Base-by-base conservation (phyloP, 1,140 invertebrate species). In the Bombus confusus region DNA sequence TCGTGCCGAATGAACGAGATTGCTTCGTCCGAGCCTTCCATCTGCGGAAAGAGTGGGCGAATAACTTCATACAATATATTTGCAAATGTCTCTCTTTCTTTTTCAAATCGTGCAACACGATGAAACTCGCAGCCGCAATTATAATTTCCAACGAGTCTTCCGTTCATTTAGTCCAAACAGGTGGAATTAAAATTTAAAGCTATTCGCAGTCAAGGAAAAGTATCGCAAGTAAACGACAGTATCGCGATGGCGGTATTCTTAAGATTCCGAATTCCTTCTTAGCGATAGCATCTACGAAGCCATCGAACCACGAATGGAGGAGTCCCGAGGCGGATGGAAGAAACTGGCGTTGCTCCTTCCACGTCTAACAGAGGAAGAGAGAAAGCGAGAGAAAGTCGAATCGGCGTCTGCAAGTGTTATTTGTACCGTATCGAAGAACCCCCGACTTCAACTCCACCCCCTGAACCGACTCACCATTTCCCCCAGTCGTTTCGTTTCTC, bases 401-500 rank as follows among this genome's bases (percentile, higher is more conserved):
- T 82, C 86, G 76, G 81, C 77, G 88, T 88, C 80, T 86, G 73
- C 83, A 78, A 86, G 77, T 85, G 86, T 91, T 91, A 91, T 91
- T 91, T 88, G 88, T 90, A 90, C 89, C 88, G 83, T 90, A 90
- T 91, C 86, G 86, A 90, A 79, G 81, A 79, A 86, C 47, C 72
- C 47, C 59, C 72, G 69, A 68, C 41, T 83, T 79, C 39, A 88
- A 81, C 59, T 31, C 79, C 78, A 72, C n/a, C 72, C 82, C 34
- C 69, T 78, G 71, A 89, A 77, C 82, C 72, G 73, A 69, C 72
- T 87, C 62, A 78, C 89, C 87, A 74, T 90, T 88, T 90, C 79
- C 89, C 90, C 73, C 74, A 62, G 87, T 88, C 84, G 87, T 91
- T 91, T 90, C 89, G 89, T 90, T 87, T 87, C 87, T 90, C 89